A percentile compares a stretch with the other conserved stretches of the same genome.
phyloP scores from a whole-genome alignment of 2,888 invertebrate species.

The Pheosia tremula region DNA sequence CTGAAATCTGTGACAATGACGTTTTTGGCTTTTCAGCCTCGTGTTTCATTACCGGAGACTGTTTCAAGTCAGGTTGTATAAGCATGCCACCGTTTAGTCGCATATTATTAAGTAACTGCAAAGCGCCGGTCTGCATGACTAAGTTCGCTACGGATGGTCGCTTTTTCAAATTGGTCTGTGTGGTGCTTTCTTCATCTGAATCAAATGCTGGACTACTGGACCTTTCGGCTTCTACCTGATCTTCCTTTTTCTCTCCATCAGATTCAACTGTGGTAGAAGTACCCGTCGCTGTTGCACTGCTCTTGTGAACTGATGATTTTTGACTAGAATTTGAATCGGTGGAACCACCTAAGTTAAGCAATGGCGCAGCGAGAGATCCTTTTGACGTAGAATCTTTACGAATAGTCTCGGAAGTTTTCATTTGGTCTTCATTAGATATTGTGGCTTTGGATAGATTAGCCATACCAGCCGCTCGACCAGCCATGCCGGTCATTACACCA shows the following conservation, averaged over 20 bases:
- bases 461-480: conserved; percentile 93
- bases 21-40: conserved; percentile 70
- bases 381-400: conserved; percentile 72
- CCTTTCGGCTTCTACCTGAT: conserved; percentile 87
- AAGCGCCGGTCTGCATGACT: conserved; percentile 86
- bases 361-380: conserved; percentile 70
- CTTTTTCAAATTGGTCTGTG: conserved; percentile 84
- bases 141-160: conserved; percentile 88
- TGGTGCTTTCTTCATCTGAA: conserved; percentile 95
- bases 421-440: conserved; percentile 89
- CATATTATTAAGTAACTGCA: conserved; percentile 82
- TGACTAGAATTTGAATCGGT: conserved; percentile 86
- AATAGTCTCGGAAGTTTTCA: conserved; percentile 77
- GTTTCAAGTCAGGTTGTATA: conserved; percentile 70
- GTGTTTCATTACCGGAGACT: conserved; percentile 62
- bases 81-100: conserved; percentile 83
- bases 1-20: conserved; percentile 86
- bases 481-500: conserved; percentile 96
- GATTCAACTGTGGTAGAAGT: conserved; percentile 83
- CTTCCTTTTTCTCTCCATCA: conserved; percentile 77
- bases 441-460: conserved; percentile 92
- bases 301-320: conserved; percentile 85
- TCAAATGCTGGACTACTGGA: conserved; percentile 98
- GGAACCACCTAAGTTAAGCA: conserved; percentile 73
- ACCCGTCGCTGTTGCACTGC: conserved; percentile 83